These are phyloP conservation scores for Sturnus vulgaris DNA, from an alignment of 2,113 vertebrate species.

Conservation along the genomic window DNA sequence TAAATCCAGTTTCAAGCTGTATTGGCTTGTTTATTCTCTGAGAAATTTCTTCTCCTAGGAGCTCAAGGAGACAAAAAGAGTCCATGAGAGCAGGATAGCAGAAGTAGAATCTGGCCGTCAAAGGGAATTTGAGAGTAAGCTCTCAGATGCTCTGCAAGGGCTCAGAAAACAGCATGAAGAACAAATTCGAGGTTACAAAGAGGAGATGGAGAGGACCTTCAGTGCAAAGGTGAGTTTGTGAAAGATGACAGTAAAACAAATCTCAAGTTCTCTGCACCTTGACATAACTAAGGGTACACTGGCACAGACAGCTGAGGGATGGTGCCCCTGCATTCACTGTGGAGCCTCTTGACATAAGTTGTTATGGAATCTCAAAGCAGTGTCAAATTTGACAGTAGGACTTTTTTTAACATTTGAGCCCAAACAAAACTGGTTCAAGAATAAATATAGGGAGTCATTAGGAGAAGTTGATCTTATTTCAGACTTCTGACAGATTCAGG, in stretches of 20 bases:
- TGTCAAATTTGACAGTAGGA: neutral
- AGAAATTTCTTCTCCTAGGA: slow-evolving; percentile 62
- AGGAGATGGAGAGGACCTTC: slow-evolving; percentile 77
- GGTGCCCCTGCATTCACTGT: neutral
- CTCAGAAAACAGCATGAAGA: slow-evolving; percentile 76
- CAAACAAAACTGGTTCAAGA: neutral
- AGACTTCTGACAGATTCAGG: neutral
- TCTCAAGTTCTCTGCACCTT: neutral
- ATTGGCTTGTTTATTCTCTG: neutral
- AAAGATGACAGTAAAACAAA: neutral
- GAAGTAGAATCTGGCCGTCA: slow-evolving; percentile 73
- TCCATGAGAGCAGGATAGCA: slow-evolving; percentile 72
- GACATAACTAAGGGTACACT: neutral
- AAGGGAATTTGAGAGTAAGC: slow-evolving; percentile 77
- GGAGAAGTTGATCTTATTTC: neutral
- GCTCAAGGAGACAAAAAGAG: slow-evolving; percentile 67
- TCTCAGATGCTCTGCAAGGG: slow-evolving; percentile 71
- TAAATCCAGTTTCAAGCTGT: neutral
- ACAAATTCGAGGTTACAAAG: slow-evolving; percentile 81
- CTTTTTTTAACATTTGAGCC: neutral
- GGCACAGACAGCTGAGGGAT: neutral
- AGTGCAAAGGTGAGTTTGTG: slow-evolving; percentile 70
- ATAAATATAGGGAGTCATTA: neutral
- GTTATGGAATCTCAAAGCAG: neutral
- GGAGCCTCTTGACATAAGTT: neutral